Evolutionary conservation across 64 coral and sea anemone genomes (phyloP), one percentile per base, ranked within the genome.

Genomic region (Astreopora myriophthalma): DNA sequence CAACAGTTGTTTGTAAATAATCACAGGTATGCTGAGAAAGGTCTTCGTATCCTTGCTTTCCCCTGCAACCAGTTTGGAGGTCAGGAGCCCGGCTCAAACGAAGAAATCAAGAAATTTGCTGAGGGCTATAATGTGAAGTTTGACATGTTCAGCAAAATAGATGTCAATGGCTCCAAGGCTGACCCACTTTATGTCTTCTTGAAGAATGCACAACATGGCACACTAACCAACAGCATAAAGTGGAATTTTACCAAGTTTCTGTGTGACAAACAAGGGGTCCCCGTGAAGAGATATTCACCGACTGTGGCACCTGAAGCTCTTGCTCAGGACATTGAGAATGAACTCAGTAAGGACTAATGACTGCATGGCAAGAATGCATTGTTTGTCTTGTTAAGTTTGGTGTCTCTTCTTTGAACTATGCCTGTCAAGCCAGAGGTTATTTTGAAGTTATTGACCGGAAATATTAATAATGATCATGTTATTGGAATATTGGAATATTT

Each of bases 171-270:
- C 1, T 65, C 91, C 8, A 88, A 76, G 61, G 94, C 94, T 26
- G 28, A 93, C 72, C 94, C 97, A 0, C 83, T 99, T 23, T 99
- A 91, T 66, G 91, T 94, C 14, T 99, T 93, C 77, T 57, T 99
- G 3, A 99, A 99, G 48, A 93, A 94, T 42, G 88, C 94, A 19
- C 93, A 99, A 84, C 74, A 93, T 74, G 97, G 97, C 29, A 52
- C 58, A n/a, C 86, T 99, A 9, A 93, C 93, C 25, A 92, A 95
- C 34, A 87, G 16, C 23, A 94, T 99, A 52, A 99, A 99, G 37
- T 99, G 97, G 97, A 99, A 99, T 73, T 99, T 94, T 80, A 96
- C 97, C 28, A 99, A 96, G 69, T 99, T 99, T 85, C 84, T 99
- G 22, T 99, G 97, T 61, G 85, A 88, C 23, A 95, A 75, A 89